Evolutionary conservation across 2,888 invertebrate genomes (phyloP), one percentile per base, ranked within the genome.

Genomic region (Cheilosia vulpina): DNA sequence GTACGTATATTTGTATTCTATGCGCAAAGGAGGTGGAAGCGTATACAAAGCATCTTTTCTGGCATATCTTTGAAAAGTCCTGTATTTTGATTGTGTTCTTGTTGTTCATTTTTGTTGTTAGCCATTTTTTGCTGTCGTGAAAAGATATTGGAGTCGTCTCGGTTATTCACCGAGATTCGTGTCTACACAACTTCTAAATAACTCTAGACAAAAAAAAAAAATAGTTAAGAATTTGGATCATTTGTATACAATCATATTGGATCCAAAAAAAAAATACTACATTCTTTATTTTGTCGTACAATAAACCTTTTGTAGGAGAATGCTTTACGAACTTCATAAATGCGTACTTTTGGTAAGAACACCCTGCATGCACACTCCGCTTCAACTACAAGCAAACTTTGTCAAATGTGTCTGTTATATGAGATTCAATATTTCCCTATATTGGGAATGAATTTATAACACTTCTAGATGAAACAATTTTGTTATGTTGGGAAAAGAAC

Each of bases 131-230:
- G 62, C 24, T 73, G 34, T 47, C 38, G 17, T 50, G 43, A 58
- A 47, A 43, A 66, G 53, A 24, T 58, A 71, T 71, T 60, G 66
- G 58, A 69, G 69, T 76, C 73, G 80, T 71, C 75, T 80, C 69
- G 84, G 84, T 85, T 85, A 85, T 85, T 85, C 84, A 85, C 84
- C 84, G 84, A 76, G 84, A 84, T 79, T 75, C 63, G 43, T 79
- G 68, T 84, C 47, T 79, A 55, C 55, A 55, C 65, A 38, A 19
- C 7, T n/a, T 9, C 45, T 66, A 45, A 73, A 83, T 38, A 73
- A 69, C 45, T 58, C 52, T 65, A 45, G 13, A 77, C 45, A 77
- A 38, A 45, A 45, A 3, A 21, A 1, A 27, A 45, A 3, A 21
- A 19, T 0, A 27, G 17, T 52, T 38, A 63, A 58, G 57, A 57